Percentiles rank a stretch among this genome's conserved stretches.
phyloP scores from a whole-genome alignment of 2,113 vertebrate genomes.

The Spermophilus dauricus region DNA sequence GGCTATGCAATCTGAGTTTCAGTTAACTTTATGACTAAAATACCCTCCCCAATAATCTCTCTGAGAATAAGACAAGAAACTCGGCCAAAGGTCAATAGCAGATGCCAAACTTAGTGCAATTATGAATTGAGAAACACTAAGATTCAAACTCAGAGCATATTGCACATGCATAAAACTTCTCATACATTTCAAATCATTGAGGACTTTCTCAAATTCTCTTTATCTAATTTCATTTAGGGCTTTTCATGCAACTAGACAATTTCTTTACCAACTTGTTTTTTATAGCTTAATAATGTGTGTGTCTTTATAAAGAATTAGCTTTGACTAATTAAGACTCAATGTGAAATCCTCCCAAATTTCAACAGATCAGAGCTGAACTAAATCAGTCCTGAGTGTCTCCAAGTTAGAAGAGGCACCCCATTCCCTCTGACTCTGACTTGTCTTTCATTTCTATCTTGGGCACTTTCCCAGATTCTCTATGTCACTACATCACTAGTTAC shows the following conservation, averaged over 20 bases:
- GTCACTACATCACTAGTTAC: neutral
- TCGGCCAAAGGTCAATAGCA: neutral
- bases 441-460: neutral
- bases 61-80: slow-evolving; percentile 2
- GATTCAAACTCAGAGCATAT: neutral
- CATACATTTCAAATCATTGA: neutral
- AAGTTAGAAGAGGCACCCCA: neutral
- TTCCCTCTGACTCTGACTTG: neutral
- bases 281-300: neutral
- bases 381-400: neutral
- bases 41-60: neutral
- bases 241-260: slow-evolving; percentile 44
- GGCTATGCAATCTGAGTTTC: neutral
- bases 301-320: slow-evolving; percentile 25
- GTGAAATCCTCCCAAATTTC: neutral
- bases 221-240: neutral
- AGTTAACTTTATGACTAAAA: slow-evolving; percentile 12
- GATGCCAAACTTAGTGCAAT: neutral
- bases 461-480: neutral
- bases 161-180: neutral
- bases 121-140: neutral
- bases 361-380: neutral
- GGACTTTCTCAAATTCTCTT: neutral
- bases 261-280: neutral
- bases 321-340: slow-evolving; percentile 35